Percentiles rank a stretch among this genome's conserved stretches.
Evolutionary conservation across 2,888 invertebrate species (phyloP).

Genomic region (Ferrisia virgata): DNA sequence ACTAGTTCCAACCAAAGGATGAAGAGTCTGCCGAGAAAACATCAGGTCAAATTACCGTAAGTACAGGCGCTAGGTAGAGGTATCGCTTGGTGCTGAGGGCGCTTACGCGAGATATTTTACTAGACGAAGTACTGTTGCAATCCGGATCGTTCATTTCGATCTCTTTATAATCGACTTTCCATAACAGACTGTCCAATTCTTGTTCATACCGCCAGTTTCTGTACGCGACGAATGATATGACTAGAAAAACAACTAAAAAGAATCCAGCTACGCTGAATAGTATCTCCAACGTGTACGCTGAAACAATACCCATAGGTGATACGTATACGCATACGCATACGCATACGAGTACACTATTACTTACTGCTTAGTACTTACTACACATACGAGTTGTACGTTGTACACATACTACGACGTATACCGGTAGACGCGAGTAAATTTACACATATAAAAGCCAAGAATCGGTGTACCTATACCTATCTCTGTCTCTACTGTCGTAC

Average conservation of each 20-base stretch:
- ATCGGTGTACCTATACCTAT: too few relatives aligned
- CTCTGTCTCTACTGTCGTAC: too few relatives aligned
- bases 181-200: constrained; percentile 84
- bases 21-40: constrained; percentile 50
- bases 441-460: too few relatives aligned
- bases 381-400: too few relatives aligned
- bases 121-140: constrained; percentile 46
- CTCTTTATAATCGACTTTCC: constrained; percentile 92
- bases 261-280: constrained; percentile 78
- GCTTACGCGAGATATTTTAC: constrained; percentile 47
- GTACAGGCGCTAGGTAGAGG: neutral
- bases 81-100: too few relatives aligned
- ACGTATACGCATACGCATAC: too few relatives aligned
- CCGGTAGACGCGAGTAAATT: too few relatives aligned
- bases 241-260: constrained; percentile 71
- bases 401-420: too few relatives aligned
- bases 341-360: too few relatives aligned
- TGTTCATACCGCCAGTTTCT: constrained; percentile 93
- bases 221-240: constrained; percentile 74
- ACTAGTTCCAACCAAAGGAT: constrained; percentile 71
- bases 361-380: too few relatives aligned
- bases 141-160: constrained; percentile 68
- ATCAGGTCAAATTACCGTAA: neutral
- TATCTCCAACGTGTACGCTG: constrained; percentile 80
- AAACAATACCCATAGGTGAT: neutral